Base-by-base conservation (phyloP, 2,113 vertebrate species). In the Mastomys natalensis region DNA sequence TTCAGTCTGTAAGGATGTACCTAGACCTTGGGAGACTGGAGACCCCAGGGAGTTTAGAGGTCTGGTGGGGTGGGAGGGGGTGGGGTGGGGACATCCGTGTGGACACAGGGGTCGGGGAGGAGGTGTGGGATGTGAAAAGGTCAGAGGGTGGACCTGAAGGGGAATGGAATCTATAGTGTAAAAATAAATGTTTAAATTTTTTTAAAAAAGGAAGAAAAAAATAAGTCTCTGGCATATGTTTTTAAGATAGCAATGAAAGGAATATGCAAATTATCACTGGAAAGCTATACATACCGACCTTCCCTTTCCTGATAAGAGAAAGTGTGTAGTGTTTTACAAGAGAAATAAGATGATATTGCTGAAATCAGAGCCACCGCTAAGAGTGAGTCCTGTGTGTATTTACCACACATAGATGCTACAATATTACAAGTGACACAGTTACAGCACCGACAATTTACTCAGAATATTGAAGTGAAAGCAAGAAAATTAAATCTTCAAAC, bases 401-500 rank as follows among this genome's bases (percentile, higher is more conserved):
- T 58, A 22, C 8, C 81, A 26, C 3, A 84, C 31, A 3, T 0
- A 37, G 55, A 64, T 53, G 16, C 12, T 11, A 48, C 51, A 43
- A 91, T 87, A 87, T 72, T 55, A 60, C 85, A 84, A 37, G 26
- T 31, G 76, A 21, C 45, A 90, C 34, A 80, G 68, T 87, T 80
- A 78, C 0, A 82, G 62, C n/a, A 82, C n/a, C 55, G 31, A 7
- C 22, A 78, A 70, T 19, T 43, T 31, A 82, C 40, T 34, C 43
- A 64, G 45, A 89, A 87, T 68, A 60, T 1, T 66, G 5, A 95
- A 40, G 5, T 62, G 17, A 91, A 90, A 7, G 64, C 26, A 86
- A 29, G 76, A 91, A 60, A 48, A 60, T 81, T 68, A 76, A 76
- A 81, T 70, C 9, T 70, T 89, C 22, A 94, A 95, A 89, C 88